A percentile compares a stretch with the other conserved stretches of the same genome.
These are phyloP conservation scores for Aphodius granarius DNA, from an alignment of 2,888 invertebrate species.

Conservation along the genomic window DNA sequence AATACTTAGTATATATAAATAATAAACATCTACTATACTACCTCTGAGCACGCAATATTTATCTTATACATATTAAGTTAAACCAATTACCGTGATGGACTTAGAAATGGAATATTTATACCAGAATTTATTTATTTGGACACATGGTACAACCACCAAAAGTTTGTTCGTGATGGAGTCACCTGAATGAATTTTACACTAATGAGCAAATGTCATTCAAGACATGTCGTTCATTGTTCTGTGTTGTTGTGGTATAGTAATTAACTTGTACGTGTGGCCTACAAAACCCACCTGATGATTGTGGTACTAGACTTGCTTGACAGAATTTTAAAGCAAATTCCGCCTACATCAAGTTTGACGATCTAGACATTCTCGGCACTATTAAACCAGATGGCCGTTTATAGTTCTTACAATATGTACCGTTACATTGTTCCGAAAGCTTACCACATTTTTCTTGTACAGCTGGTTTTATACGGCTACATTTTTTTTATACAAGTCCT, in stretches of 20 bases:
- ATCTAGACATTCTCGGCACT: not conserved
- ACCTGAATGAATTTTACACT: not conserved
- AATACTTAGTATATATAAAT: no score
- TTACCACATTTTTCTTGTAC: not conserved
- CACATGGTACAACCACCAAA: no score
- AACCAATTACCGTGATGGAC: no score
- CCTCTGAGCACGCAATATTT: no score
- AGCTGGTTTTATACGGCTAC: no score
- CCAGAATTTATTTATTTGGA: no score
- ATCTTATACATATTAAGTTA: no score
- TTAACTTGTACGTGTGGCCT: not conserved
- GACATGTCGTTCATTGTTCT: not conserved
- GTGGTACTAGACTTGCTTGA: not conserved
- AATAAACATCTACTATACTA: no score
- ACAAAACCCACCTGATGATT: not conserved
- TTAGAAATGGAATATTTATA: no score
- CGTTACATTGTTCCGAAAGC: not conserved
- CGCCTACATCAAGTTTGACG: not conserved
- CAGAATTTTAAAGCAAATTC: not conserved
- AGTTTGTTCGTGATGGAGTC: not conserved
- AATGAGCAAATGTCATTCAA: not conserved
- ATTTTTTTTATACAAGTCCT: no score
- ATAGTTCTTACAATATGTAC: not conserved
- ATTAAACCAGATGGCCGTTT: not conserved
- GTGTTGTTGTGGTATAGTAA: not conserved